Conservation (phyloP, 2,113 vertebrate genomes). For the Actinemys pallida region DNA sequence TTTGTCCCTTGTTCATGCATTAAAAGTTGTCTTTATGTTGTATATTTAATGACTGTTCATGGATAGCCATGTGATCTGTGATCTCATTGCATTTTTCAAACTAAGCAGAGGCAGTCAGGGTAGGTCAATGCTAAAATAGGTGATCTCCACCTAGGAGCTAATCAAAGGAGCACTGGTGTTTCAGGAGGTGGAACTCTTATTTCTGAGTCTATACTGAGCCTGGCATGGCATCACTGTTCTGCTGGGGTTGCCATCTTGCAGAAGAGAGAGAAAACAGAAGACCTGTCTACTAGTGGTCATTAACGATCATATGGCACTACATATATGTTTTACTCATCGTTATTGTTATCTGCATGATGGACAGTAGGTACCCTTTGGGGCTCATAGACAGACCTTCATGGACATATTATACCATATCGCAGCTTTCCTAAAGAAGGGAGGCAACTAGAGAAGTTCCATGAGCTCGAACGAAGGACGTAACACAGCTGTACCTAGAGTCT, state of each 20-base stretch:
- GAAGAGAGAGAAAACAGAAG: neutral
- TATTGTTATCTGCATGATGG: neutral
- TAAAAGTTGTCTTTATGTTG: neutral
- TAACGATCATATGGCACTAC: too few relatives aligned
- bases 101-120: neutral
- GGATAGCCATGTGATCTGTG: neutral
- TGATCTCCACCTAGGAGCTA: neutral
- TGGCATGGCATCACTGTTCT: neutral
- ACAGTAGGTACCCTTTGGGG: neutral
- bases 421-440: neutral
- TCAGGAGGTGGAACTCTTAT: neutral
- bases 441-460: neutral
- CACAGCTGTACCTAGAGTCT: too few relatives aligned
- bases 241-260: neutral
- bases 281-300: neutral
- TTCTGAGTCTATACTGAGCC: neutral
- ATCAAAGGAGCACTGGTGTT: neutral
- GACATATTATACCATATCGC: neutral
- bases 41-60: neutral
- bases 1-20: neutral
- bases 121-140: neutral
- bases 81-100: neutral
- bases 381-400: neutral
- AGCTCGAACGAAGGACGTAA: neutral
- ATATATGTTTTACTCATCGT: neutral